Percentiles rank a stretch among this genome's conserved stretches.
phyloP scores from a whole-genome alignment of 2,888 invertebrate species.

The Odontomyia ornata region DNA sequence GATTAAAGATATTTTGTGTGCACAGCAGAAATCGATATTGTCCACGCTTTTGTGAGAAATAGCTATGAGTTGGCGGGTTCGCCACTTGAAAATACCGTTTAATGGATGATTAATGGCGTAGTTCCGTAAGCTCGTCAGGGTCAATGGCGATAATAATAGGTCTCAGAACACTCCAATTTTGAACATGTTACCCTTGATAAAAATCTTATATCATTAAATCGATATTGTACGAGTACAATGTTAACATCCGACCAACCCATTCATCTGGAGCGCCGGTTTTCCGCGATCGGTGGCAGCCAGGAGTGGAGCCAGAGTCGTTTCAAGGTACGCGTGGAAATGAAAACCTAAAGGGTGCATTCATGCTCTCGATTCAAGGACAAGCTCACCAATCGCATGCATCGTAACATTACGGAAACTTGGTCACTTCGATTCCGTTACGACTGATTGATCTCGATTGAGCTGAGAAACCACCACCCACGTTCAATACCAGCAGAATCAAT shows the following conservation, averaged over 20 bases:
- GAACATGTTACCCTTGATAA: not conserved
- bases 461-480: constrained; percentile 30
- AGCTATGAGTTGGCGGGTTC: not conserved
- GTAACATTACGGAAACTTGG: constrained; percentile 35
- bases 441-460: constrained; percentile 13
- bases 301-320: not conserved
- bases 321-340: constrained; percentile 26
- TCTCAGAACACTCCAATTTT: constrained; percentile 7
- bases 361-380: constrained; percentile 28
- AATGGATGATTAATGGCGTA: constrained; percentile 20
- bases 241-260: constrained; percentile 11
- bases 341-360: constrained; percentile 22
- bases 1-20: not conserved
- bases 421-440: constrained; percentile 20
- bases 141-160: not conserved
- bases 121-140: constrained; percentile 20
- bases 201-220: constrained; percentile 5
- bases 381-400: not conserved
- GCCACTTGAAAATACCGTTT: constrained; percentile 9
- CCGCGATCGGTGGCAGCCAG: not conserved
- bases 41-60: not conserved
- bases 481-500: constrained; percentile 11
- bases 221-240: not conserved
- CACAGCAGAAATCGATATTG: not conserved
- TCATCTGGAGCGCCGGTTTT: constrained; percentile 23